Evolutionary conservation across 2,797 vertebrate genomes (phyloP), one percentile per base, ranked within the genome.

Genomic region (Chloroceryle inda): DNA sequence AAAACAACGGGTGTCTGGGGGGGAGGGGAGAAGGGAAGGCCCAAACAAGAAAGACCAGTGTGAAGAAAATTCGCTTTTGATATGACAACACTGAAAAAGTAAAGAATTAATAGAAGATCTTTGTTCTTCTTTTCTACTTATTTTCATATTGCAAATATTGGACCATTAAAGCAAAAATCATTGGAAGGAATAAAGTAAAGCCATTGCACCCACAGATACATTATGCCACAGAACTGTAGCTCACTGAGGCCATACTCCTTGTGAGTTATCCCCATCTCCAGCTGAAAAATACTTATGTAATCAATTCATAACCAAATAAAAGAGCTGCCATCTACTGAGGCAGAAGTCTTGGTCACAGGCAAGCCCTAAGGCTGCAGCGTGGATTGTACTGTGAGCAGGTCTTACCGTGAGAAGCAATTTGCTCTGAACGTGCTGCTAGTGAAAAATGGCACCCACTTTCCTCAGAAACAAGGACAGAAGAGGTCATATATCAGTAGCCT

Each of bases 301-400:
- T 44, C 17, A 11, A 55, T 47, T 64, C 21, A 61, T 35, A 22
- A 31, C 9, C 35, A 26, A 42, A 29, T 75, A 20, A 69, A 72
- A 50, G 45, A n/a, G 5, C 11, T 73, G 13, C n/a, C 37, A 11
- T 20, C 14, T 22, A 2, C 2, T 0, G 0, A 18, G 14, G 15
- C 71, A 40, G 23, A 40, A 52, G 7, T 26, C 44, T 10, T 44
- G 4, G 4, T 71, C 18, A 61, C 40, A n/a, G 38, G 17, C 17
- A 11, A 40, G 4, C 2, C 3, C 42, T 42, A 27, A 0, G 5
- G 31, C 33, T 64, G 10, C 35, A 31, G 10, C 0, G 1, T 33
- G 22, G 13, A 0, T 1, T 38, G 35, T 38, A 4, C 20, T 11
- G 13, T 33, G 23, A 78, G 29, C 27, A 29, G n/a, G 2, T 40